Percentiles rank a stretch among this genome's conserved stretches.
phyloP scores from a whole-genome alignment of 2,888 invertebrate genomes.

The Idaea dimidiata region DNA sequence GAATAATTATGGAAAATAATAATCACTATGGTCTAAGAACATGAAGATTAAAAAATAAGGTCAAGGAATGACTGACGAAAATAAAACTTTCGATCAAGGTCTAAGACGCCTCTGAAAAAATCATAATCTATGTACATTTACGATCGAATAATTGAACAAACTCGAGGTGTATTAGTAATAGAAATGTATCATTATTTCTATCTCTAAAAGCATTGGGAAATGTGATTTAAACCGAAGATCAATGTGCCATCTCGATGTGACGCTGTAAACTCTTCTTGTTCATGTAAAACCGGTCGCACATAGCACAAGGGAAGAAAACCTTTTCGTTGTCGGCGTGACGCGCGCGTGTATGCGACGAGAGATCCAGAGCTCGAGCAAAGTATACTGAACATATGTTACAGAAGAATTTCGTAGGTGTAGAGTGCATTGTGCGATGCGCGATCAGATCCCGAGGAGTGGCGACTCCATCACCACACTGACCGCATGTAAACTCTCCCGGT shows the following conservation, averaged over 20 bases:
- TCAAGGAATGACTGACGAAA: conserved; percentile 53
- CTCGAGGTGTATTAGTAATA: conserved; percentile 18
- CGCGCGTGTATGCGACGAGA: conserved; percentile 72
- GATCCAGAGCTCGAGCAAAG: conserved; percentile 69
- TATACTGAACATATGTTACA: conserved; percentile 82
- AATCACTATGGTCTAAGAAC: conserved; percentile 9
- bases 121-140: conserved; percentile 8
- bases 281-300: conserved; percentile 81
- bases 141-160: conserved; percentile 15
- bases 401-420: conserved; percentile 73
- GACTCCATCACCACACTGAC: conserved; percentile 79
- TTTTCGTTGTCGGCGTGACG: conserved; percentile 76
- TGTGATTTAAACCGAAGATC: conserved; percentile 37
- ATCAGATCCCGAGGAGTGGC: conserved; percentile 77
- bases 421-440: conserved; percentile 79
- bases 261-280: conserved; percentile 77
- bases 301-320: conserved; percentile 79
- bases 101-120: conserved; percentile 4
- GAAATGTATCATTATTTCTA: conserved; percentile 9
- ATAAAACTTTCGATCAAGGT: conserved; percentile 32
- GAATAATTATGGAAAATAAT: conserved; percentile 35
- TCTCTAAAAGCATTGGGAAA: conserved; percentile 2
- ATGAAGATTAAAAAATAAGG: conserved; percentile 30
- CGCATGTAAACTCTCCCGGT: conserved; percentile 77
- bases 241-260: conserved; percentile 79